Evolutionary conservation across 1,140 invertebrate genomes (phyloP).

Genomic region (Pachyrhynchus sulphureomaculatus): DNA sequence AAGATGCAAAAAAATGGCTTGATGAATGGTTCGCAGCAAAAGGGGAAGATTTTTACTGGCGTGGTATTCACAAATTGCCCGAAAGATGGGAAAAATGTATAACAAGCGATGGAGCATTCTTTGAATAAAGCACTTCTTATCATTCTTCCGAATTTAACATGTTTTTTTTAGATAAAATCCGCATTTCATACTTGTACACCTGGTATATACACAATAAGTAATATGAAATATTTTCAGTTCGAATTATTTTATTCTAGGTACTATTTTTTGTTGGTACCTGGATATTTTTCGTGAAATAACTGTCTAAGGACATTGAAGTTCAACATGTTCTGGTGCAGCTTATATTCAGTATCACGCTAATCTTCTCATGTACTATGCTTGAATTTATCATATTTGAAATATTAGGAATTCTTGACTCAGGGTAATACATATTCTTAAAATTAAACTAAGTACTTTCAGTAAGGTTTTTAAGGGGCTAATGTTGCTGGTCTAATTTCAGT

Average conservation of each 20-base stretch:
- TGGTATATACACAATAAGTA: background rate
- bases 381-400: slow-evolving; percentile 99
- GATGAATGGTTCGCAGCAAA: no score
- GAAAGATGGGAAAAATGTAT: no score
- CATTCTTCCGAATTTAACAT: no score
- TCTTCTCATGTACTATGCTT: slow-evolving; percentile 98
- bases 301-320: slow-evolving; percentile 98
- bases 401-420: slow-evolving; percentile 83
- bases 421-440: no score
- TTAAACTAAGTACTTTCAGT: no score
- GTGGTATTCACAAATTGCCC: no score
- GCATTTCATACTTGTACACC: background rate
- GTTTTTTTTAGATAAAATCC: background rate
- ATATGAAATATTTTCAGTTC: background rate
- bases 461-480: no score
- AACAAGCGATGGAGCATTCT: no score
- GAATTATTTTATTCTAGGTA: slow-evolving; percentile 63
- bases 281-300: slow-evolving; percentile 98
- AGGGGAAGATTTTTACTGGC: no score
- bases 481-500: no score
- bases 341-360: slow-evolving; percentile 96
- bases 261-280: slow-evolving; percentile 96
- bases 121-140: no score
- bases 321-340: slow-evolving; percentile 91
- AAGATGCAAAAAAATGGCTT: no score